These are phyloP conservation scores for Linurgus olivaceus DNA, from an alignment of 2,797 vertebrate genomes.

Conservation along the genomic window DNA sequence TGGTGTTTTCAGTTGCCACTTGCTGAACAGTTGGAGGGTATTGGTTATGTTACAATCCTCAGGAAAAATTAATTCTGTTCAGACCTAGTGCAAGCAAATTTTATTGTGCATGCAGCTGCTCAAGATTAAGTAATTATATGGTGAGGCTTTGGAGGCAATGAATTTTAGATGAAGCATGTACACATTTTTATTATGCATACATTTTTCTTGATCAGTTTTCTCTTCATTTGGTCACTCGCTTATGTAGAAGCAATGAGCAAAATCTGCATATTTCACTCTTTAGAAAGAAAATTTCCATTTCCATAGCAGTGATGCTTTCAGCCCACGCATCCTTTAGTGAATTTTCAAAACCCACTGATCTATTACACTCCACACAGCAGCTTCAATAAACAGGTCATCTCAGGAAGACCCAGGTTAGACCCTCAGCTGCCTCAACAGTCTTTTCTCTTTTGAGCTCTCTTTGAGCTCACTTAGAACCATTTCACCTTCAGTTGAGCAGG, in stretches of 20 bases:
- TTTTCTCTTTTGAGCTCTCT: background rate
- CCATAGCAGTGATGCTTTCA: background rate
- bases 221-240: conserved; percentile 50
- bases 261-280: conserved; percentile 52
- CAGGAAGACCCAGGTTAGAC: background rate
- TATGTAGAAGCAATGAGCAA: conserved; percentile 32
- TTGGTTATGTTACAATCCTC: background rate
- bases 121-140: conserved; percentile 66
- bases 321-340: background rate
- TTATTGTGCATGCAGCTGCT: conserved; percentile 58
- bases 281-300: conserved; percentile 7
- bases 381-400: background rate
- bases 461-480: background rate
- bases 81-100: conserved; percentile 26
- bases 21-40: background rate
- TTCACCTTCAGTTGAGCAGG: background rate
- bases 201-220: conserved; percentile 52
- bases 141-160: conserved; percentile 43
- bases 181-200: conserved; percentile 48
- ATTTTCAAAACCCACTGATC: background rate
- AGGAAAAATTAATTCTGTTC: conserved; percentile 46
- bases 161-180: conserved; percentile 52
- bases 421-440: background rate
- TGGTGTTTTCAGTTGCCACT: background rate
- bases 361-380: background rate